Conservation (phyloP, 2,888 invertebrate species). For the Tethea ocularis region DNA sequence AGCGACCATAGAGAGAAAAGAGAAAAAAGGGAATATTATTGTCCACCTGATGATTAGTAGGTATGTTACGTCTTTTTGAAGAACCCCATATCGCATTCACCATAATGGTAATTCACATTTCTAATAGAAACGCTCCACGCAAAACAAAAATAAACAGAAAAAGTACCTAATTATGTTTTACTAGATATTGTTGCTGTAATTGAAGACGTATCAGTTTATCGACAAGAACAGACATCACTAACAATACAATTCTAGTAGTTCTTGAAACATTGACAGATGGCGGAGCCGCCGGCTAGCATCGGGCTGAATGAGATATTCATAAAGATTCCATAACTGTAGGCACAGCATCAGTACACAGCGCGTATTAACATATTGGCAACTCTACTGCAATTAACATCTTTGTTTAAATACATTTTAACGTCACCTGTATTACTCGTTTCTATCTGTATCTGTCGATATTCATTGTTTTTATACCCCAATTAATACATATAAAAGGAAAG, state of each 20-base stretch:
- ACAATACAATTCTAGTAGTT: conserved; percentile 30
- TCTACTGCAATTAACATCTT: conserved; percentile 25
- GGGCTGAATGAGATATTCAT: conserved; percentile 48
- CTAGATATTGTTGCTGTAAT: background rate
- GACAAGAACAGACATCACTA: conserved; percentile 27
- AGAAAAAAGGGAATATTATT: too few relatives aligned
- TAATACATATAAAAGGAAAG: too few relatives aligned
- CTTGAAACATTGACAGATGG: conserved; percentile 64
- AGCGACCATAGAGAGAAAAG: too few relatives aligned
- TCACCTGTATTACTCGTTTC: background rate
- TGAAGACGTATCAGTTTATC: conserved; percentile 8
- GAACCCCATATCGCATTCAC: too few relatives aligned
- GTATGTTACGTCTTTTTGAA: too few relatives aligned
- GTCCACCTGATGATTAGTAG: too few relatives aligned
- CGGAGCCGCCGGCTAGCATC: conserved; percentile 43
- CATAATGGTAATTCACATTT: too few relatives aligned
- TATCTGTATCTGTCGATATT: background rate
- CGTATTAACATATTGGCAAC: conserved; percentile 26
- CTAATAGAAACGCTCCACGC: too few relatives aligned
- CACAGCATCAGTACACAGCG: background rate
- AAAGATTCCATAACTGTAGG: conserved; percentile 24
- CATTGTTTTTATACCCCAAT: too few relatives aligned
- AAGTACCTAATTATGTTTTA: too few relatives aligned
- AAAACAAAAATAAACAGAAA: too few relatives aligned
- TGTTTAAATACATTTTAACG: background rate